Base-by-base conservation (phyloP, 2,113 vertebrate species). In the Strix aluco region DNA sequence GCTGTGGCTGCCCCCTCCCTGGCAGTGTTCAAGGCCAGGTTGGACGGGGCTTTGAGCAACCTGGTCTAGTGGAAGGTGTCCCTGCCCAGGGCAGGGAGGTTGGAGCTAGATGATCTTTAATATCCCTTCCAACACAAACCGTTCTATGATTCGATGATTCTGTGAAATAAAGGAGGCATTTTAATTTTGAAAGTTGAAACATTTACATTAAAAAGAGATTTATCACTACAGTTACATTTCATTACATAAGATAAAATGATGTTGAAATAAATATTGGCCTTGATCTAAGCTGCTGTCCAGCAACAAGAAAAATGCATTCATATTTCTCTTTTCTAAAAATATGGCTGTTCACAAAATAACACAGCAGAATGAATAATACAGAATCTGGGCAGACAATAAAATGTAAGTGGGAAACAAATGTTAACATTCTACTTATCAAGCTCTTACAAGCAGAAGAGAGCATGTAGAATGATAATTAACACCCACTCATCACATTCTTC, bases 341-440 rank as follows among this genome's bases (percentile, higher is more conserved):
- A 29, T 1, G 19, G 3, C 36, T 10, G 25, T 65, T 79, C 13
- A 71, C 80, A 92, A 86, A 42, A 49, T 27, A 66, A 40, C 19
- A 52, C 52, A 59, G 36, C 17, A 79, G 38, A 95, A n/a, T 18
- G 20, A 91, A 82, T 86, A 88, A 61, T 46, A 72, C 32, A 92
- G 82, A 72, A 92, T 78, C 61, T 54, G 63, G 85, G 93, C 73
- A 11, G 42, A 65, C 58, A 94, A 71, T 94, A 88, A 93, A 81
- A 78, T 30, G 2, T 54, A 86, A 95, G 80, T 58, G 72, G 73
- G 80, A 93, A 94, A 70, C 72, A 90, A 95, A 94, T 91, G 88
- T 91, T 96, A 94, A 92, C 81, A 89, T 95, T 96, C 66, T 87
- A 72, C 94, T 94, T 95, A 92, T 61, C 83, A 89, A 81, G 59